Percentiles rank a stretch among this genome's conserved stretches.
Conservation (phyloP, 2,888 invertebrate genomes). For the Hyles lineata region DNA sequence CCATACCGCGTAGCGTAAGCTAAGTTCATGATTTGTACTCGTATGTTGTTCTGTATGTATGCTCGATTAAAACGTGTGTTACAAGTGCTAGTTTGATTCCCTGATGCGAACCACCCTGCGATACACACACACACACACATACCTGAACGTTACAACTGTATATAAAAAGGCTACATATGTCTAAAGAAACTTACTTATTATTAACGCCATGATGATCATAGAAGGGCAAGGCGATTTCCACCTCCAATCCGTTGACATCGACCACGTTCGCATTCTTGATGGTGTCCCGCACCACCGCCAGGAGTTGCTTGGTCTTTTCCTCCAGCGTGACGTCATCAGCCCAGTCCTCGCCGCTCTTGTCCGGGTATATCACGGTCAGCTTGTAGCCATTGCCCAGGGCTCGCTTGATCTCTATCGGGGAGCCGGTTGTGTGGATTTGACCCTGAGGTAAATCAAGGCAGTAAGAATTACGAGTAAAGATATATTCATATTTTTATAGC, state of each 20-base stretch:
- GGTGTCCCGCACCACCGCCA: conserved; percentile 67
- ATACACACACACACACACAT: too few relatives aligned
- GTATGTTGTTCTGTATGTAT: too few relatives aligned
- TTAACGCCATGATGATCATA: conserved; percentile 76
- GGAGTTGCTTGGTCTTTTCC: conserved; percentile 70
- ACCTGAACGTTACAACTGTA: too few relatives aligned
- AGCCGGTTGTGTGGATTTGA: conserved; percentile 84
- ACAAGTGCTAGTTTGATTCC: too few relatives aligned
- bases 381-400: conserved; percentile 84
- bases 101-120: too few relatives aligned
- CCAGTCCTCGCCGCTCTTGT: conserved; percentile 22
- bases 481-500: too few relatives aligned
- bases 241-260: conserved; percentile 67
- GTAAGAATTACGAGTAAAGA: neutral
- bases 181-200: conserved; percentile 75
- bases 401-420: conserved; percentile 83
- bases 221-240: conserved; percentile 81
- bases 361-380: conserved; percentile 74
- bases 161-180: too few relatives aligned
- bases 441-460: conserved; percentile 59
- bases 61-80: too few relatives aligned
- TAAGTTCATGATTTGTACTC: too few relatives aligned
- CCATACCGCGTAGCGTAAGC: too few relatives aligned
- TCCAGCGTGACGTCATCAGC: conserved; percentile 50
- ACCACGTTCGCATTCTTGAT: conserved; percentile 75